phyloP scores from a whole-genome alignment of 2,888 invertebrate species.

The Drosophila aldrichi region DNA sequence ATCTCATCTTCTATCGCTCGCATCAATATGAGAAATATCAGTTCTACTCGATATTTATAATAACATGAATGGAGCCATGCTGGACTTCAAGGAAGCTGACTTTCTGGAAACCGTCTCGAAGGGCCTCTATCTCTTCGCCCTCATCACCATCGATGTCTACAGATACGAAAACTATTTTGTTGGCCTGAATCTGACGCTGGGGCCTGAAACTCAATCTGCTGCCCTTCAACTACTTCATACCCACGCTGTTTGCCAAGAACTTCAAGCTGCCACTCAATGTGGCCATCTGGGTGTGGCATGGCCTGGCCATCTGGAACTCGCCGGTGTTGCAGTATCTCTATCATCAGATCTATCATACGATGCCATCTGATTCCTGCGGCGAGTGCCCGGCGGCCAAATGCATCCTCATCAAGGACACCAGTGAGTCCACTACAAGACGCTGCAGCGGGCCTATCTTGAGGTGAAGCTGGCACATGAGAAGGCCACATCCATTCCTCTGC shows the following conservation, averaged over 20 bases:
- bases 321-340: slow-evolving; percentile 85
- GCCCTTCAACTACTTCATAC: slow-evolving; percentile 85
- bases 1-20: slow-evolving; percentile 84
- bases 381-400: slow-evolving; percentile 85
- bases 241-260: slow-evolving; percentile 85
- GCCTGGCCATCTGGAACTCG: slow-evolving; percentile 85
- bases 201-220: slow-evolving; percentile 83
- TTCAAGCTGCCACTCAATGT: slow-evolving; percentile 83
- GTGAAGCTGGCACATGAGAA: slow-evolving; percentile 84
- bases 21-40: slow-evolving; percentile 85
- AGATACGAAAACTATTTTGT: slow-evolving; percentile 85
- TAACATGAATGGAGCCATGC: slow-evolving; percentile 83
- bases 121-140: slow-evolving; percentile 79
- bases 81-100: slow-evolving; percentile 83
- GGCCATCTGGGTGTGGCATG: slow-evolving; percentile 85
- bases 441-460: slow-evolving; percentile 84
- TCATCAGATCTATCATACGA: slow-evolving; percentile 85
- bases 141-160: slow-evolving; percentile 82
- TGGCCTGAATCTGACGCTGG: slow-evolving; percentile 83
- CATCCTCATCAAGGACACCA: slow-evolving; percentile 84
- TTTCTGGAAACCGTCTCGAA: slow-evolving; percentile 83
- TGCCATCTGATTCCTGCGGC: slow-evolving; percentile 84
- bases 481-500: slow-evolving; percentile 65
- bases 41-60: slow-evolving; percentile 84
- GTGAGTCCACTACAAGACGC: slow-evolving; percentile 83